These are phyloP conservation scores for Muricea muricata DNA, from an alignment of 92 coral and sea anemone species.

Conservation along the genomic window DNA sequence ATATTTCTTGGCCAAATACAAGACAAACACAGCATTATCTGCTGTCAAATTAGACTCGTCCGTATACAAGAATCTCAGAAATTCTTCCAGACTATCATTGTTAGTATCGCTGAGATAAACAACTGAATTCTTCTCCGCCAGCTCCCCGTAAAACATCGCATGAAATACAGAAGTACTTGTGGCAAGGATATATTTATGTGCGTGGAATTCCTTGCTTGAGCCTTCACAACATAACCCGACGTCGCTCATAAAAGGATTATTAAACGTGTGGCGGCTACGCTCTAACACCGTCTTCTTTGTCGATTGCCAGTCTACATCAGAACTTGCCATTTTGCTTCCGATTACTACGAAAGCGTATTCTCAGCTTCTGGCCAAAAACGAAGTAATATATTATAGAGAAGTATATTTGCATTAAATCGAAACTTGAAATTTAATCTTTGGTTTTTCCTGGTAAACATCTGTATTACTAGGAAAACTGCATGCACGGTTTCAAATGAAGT, in stretches of 20 bases:
- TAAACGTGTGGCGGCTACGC: constrained; percentile 48
- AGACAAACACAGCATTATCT: constrained; percentile 61
- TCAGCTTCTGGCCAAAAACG: no score
- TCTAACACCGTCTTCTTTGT: constrained; percentile 59
- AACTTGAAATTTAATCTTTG: neutral
- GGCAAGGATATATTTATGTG: constrained; percentile 76
- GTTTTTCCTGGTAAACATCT: neutral
- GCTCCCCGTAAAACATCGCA: constrained; percentile 66
- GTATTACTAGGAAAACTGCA: no score
- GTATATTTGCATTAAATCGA: neutral
- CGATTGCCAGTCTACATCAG: constrained; percentile 45
- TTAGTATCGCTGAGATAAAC: constrained; percentile 71
- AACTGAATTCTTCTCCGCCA: constrained; percentile 59
- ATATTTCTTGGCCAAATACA: constrained; percentile 73
- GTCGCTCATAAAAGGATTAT: constrained; percentile 22
- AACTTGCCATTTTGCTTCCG: neutral
- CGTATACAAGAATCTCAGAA: constrained; percentile 68
- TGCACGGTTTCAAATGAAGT: no score
- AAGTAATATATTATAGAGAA: no score
- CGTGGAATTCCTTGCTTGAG: constrained; percentile 34
- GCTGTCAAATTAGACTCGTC: constrained; percentile 59
- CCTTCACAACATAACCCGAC: constrained; percentile 18
- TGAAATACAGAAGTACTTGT: constrained; percentile 74
- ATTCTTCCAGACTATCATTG: constrained; percentile 70
- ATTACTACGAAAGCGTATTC: neutral